Conservation (phyloP, 2,888 invertebrate species). For the Euzetes globulus region DNA sequence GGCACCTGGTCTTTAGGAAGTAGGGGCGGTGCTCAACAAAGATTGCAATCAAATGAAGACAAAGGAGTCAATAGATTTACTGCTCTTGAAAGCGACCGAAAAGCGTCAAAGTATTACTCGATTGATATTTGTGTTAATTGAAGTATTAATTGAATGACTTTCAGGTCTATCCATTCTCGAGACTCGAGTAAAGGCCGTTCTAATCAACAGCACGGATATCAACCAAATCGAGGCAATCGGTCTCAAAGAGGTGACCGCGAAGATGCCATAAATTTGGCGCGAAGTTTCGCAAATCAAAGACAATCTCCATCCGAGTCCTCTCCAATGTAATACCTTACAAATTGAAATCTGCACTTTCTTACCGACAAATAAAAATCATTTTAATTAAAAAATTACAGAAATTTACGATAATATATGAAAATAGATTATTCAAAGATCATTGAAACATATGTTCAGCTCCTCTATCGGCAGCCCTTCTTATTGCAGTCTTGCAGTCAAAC, state of each 20-base stretch:
- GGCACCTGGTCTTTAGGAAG: constrained; percentile 25
- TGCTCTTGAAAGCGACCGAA: background rate
- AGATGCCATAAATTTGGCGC: constrained; percentile 3
- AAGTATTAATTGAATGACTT: no score
- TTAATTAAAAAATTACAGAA: no score
- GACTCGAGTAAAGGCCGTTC: constrained; percentile 22
- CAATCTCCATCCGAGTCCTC: constrained; percentile 16
- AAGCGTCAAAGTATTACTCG: background rate
- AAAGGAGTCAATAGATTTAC: constrained; percentile 8
- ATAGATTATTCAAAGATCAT: background rate
- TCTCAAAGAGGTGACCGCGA: constrained; percentile 8
- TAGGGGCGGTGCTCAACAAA: constrained; percentile 28
- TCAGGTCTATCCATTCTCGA: background rate
- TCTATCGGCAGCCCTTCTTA: constrained; percentile 1
- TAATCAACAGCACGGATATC: constrained; percentile 10
- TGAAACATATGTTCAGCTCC: background rate
- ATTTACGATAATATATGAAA: no score
- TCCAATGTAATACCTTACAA: no score
- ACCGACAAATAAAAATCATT: no score
- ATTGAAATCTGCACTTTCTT: no score
- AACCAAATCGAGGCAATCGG: background rate
- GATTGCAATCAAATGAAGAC: background rate
- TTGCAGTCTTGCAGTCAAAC: background rate
- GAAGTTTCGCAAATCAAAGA: background rate
- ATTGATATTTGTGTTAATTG: background rate